Percentiles rank a stretch among this genome's conserved stretches.
These are phyloP conservation scores for Bombus pascuorum DNA, from an alignment of 1,140 invertebrate genomes.

Conservation along the genomic window DNA sequence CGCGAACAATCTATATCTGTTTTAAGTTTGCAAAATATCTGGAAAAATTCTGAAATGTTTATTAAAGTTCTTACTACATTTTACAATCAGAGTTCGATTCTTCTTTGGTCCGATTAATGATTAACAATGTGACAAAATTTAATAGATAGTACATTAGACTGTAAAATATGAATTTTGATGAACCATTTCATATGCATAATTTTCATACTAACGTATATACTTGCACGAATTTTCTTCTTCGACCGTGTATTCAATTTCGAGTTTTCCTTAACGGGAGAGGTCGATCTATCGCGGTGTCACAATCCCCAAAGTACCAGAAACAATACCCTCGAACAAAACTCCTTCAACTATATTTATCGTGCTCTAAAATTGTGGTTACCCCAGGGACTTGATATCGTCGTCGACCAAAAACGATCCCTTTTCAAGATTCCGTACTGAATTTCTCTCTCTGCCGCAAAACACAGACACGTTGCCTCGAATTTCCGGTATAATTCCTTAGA, in stretches of 20 bases:
- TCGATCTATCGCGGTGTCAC: not conserved
- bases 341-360: not conserved
- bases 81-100: too few species aligned
- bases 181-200: not conserved
- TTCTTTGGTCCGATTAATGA: too few species aligned
- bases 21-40: too few species aligned
- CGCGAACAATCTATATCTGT: too few species aligned
- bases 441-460: not conserved
- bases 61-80: too few species aligned
- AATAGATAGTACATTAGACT: not conserved
- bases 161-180: not conserved
- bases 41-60: too few species aligned
- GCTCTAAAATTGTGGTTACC: not conserved
- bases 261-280: not conserved
- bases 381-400: not conserved
- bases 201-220: not conserved
- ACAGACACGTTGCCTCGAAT: constrained; percentile 7
- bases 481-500: constrained; percentile 6
- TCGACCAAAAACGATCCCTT: not conserved
- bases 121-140: not conserved
- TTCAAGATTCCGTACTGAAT: not conserved
- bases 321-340: not conserved
- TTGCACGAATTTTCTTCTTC: not conserved
- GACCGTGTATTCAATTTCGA: not conserved
- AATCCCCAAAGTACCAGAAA: not conserved